A percentile compares a stretch with the other conserved stretches of the same genome.
Evolutionary conservation across 2,888 invertebrate genomes (phyloP).

Genomic region (Mythimna vitellina): DNA sequence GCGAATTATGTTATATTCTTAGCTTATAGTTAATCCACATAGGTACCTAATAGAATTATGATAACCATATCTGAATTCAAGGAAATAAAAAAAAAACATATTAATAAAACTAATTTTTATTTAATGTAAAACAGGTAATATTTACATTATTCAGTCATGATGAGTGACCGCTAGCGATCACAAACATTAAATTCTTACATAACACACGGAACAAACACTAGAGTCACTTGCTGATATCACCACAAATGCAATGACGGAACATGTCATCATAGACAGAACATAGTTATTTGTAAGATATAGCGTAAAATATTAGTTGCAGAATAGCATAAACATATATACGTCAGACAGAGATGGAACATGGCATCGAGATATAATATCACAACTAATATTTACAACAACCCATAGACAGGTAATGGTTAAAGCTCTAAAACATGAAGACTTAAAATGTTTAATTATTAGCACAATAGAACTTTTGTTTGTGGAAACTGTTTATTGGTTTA

Average conservation of each 20-base stretch:
- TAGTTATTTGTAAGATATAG: slow-evolving; percentile 50
- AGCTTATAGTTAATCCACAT: slow-evolving; percentile 36
- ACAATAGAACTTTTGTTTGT: slow-evolving; percentile 22
- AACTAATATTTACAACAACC: slow-evolving; percentile 83
- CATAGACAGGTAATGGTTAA: slow-evolving; percentile 80
- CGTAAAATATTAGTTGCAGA: slow-evolving; percentile 63
- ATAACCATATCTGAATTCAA: slow-evolving; percentile 20
- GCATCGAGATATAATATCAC: slow-evolving; percentile 83
- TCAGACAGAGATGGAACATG: slow-evolving; percentile 75
- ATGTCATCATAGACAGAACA: slow-evolving; percentile 47
- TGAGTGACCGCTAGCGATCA: slow-evolving; percentile 73
- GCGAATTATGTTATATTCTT: slow-evolving; percentile 37
- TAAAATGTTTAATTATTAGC: slow-evolving; percentile 38
- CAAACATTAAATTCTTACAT: slow-evolving; percentile 69
- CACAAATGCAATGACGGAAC: slow-evolving; percentile 59
- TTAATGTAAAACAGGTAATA: slow-evolving; percentile 85
- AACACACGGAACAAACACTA: slow-evolving; percentile 60
- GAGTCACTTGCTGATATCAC: slow-evolving; percentile 54
- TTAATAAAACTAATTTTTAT: slow-evolving; percentile 83
- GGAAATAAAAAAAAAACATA: slow-evolving; percentile 56
- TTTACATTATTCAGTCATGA: slow-evolving; percentile 90
- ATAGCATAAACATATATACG: slow-evolving; percentile 53
- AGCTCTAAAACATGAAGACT: slow-evolving; percentile 74
- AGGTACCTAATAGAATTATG: slow-evolving; percentile 44
- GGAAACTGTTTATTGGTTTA: slow-evolving; percentile 8